Conservation (phyloP, 2,113 vertebrate genomes). For the Amphilophus citrinellus region DNA sequence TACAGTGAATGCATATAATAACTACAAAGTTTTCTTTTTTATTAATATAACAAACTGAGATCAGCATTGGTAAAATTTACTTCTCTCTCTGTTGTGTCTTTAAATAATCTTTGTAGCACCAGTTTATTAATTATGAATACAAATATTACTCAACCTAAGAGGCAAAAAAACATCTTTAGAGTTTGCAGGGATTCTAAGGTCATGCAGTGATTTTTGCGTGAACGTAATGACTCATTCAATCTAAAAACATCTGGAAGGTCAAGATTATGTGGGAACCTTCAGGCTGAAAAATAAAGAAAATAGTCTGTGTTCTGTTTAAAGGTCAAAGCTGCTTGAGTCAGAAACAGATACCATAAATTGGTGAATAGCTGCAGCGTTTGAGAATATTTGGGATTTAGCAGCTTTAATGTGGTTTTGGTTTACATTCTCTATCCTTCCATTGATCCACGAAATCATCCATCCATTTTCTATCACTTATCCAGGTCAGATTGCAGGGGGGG, state of each 20-base stretch:
- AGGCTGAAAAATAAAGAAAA: neutral
- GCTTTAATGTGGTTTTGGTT: neutral
- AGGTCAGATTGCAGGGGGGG: neutral
- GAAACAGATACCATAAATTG: neutral
- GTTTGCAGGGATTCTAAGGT: neutral
- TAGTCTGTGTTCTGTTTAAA: neutral
- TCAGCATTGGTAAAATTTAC: neutral
- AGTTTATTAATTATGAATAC: neutral
- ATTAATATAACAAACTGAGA: neutral
- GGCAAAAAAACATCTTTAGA: too few species aligned
- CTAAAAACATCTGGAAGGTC: neutral
- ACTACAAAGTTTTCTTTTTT: neutral
- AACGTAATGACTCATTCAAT: neutral
- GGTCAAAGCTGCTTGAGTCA: neutral
- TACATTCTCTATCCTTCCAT: neutral
- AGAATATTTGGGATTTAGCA: neutral
- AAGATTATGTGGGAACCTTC: neutral
- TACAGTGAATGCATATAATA: too few species aligned
- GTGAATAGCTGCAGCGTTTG: neutral
- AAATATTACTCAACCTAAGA: too few species aligned
- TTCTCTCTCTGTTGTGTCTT: neutral
- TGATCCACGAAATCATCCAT: neutral
- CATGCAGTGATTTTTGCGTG: neutral
- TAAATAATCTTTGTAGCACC: neutral
- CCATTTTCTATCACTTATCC: neutral